Conservation (phyloP, 2,888 invertebrate genomes). For the Phaedon cochleariae region DNA sequence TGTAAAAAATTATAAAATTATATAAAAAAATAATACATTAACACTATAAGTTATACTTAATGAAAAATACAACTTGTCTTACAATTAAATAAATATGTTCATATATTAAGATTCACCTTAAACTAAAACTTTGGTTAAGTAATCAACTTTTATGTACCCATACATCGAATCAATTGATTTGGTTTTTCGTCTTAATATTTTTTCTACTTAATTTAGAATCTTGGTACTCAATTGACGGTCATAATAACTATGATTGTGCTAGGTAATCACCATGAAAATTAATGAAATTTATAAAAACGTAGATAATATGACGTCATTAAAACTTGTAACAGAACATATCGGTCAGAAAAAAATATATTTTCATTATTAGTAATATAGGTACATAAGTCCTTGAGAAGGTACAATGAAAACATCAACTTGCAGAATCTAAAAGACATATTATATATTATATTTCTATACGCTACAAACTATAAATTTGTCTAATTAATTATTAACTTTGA, state of each 20-base stretch:
- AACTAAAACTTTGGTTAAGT: conserved; percentile 60
- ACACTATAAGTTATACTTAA: conserved; percentile 51
- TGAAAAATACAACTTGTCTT: conserved; percentile 53
- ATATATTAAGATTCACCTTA: conserved; percentile 52
- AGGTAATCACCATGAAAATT: background rate
- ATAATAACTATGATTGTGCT: conserved; percentile 13
- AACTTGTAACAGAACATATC: no score
- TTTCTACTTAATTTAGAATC: conserved; percentile 32
- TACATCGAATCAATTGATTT: no score
- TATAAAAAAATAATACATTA: conserved; percentile 57
- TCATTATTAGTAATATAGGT: conserved; percentile 46
- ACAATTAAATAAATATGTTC: conserved; percentile 50
- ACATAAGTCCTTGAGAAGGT: conserved; percentile 52
- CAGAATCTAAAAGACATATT: conserved; percentile 27
- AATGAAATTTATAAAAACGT: no score
- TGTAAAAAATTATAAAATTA: conserved; percentile 59
- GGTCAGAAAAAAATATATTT: no score
- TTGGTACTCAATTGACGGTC: conserved; percentile 31
- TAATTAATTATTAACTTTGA: conserved; percentile 50
- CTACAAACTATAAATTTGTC: conserved; percentile 49
- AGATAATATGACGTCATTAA: no score
- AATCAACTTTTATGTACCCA: conserved; percentile 55
- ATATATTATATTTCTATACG: conserved; percentile 16
- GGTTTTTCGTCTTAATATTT: no score
- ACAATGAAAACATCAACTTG: conserved; percentile 46